A percentile compares a stretch with the other conserved stretches of the same genome.
These are phyloP conservation scores for Amblyornis subalaris DNA, from an alignment of 2,113 vertebrate genomes.

Conservation along the genomic window DNA sequence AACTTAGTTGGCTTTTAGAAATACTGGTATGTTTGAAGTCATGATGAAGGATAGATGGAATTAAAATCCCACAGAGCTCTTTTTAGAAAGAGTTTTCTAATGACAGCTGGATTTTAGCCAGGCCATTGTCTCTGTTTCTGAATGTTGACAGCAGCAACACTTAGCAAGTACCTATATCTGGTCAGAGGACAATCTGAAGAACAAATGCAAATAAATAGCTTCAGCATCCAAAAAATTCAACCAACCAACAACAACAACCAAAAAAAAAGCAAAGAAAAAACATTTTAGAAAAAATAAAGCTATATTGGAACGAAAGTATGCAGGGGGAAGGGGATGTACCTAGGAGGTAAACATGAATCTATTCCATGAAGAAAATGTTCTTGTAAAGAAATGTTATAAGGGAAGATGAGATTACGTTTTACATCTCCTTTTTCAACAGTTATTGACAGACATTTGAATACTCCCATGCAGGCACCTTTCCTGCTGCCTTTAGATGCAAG, in stretches of 20 bases:
- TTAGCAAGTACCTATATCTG: neutral
- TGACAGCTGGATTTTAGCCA: neutral
- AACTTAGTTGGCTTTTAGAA: constrained; percentile 8
- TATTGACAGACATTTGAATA: neutral
- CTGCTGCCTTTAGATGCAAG: neutral
- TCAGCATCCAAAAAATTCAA: neutral
- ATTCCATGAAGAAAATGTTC: neutral
- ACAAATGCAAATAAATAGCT: neutral
- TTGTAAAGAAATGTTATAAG: neutral
- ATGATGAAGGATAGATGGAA: neutral
- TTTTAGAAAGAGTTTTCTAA: neutral
- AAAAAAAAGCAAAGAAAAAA: neutral
- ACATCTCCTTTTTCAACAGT: neutral
- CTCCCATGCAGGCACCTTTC: neutral
- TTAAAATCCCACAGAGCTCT: neutral
- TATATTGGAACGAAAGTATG: neutral
- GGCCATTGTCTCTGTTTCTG: neutral
- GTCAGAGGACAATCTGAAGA: neutral
- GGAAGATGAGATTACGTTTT: neutral
- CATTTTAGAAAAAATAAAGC: neutral
- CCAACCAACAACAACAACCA: too few relatives aligned
- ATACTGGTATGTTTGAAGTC: neutral
- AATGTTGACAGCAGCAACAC: neutral
- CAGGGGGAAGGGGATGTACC: neutral
- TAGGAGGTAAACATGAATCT: neutral